phyloP scores from a whole-genome alignment of 2,797 vertebrate species.

The Sebastes miniatus region DNA sequence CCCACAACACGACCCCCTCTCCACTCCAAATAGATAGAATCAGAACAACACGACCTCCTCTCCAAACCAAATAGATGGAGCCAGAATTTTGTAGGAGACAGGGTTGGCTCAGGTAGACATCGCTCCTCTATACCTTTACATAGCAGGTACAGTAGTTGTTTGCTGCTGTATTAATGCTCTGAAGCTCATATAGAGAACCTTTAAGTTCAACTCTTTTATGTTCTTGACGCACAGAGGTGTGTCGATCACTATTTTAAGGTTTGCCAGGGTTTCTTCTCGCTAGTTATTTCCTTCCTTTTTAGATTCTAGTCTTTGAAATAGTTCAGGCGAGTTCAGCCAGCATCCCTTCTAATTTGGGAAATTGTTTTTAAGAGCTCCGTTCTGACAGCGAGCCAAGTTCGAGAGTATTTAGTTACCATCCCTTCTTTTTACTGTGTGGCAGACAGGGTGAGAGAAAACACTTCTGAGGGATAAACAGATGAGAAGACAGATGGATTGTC shows the following conservation, averaged over 20 bases:
- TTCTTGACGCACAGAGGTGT: not conserved
- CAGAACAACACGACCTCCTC: too few species aligned
- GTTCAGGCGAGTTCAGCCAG: conserved; percentile 40
- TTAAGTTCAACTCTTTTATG: not conserved
- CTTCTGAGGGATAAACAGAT: conserved; percentile 38
- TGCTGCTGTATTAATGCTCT: not conserved
- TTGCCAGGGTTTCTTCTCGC: not conserved
- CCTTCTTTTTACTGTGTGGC: conserved; percentile 14
- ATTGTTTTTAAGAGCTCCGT: conserved; percentile 43
- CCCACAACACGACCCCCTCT: too few species aligned
- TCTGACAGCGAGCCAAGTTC: conserved; percentile 20
- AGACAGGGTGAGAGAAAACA: conserved; percentile 20
- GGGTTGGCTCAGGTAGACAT: too few species aligned
- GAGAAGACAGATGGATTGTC: conserved; percentile 58
- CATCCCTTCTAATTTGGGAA: conserved; percentile 53
- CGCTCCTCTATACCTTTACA: too few species aligned
- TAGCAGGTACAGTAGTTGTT: too few species aligned
- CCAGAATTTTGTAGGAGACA: too few species aligned
- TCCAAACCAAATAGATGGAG: too few species aligned
- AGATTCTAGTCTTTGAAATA: conserved; percentile 14
- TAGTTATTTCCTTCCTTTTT: conserved; percentile 17
- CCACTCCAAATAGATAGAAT: too few species aligned
- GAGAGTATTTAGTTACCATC: not conserved
- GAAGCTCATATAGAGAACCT: not conserved
- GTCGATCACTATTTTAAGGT: not conserved